Percentiles rank a stretch among this genome's conserved stretches.
Conservation (phyloP, 2,113 vertebrate species). For the Phoxinus phoxinus region DNA sequence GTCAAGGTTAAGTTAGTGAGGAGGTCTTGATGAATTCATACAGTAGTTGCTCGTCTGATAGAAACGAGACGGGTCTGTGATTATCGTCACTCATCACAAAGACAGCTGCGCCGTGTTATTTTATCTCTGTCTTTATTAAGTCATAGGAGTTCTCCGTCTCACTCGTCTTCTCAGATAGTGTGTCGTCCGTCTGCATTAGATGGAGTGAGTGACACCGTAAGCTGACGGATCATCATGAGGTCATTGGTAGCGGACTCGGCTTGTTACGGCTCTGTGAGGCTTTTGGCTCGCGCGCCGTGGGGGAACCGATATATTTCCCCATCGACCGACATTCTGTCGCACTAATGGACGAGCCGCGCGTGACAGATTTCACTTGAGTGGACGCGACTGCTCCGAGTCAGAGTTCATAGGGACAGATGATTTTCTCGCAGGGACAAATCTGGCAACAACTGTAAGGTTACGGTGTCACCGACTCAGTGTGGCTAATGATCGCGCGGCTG, state of each 20-base stretch:
- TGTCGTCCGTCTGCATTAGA: constrained; percentile 50
- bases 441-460: constrained; percentile 1
- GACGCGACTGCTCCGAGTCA: constrained; percentile 20
- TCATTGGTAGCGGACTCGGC: constrained; percentile 1
- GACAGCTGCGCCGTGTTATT: constrained; percentile 25
- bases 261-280: constrained; percentile 38
- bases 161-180: constrained; percentile 70
- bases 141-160: constrained; percentile 75
- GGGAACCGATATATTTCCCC: constrained; percentile 23
- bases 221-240: constrained; percentile 37
- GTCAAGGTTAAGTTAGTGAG: not conserved
- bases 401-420: constrained; percentile 10
- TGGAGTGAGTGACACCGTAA: constrained; percentile 35
- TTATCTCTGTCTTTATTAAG: constrained; percentile 61
- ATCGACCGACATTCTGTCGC: not conserved
- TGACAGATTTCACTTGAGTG: constrained; percentile 32
- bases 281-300: not conserved
- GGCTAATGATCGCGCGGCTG: constrained; percentile 2
- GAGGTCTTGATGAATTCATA: not conserved
- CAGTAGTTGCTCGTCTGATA: not conserved
- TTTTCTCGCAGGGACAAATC: constrained; percentile 26
- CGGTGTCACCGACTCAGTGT: not conserved
- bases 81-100: constrained; percentile 12
- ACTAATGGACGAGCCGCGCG: not conserved
- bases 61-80: not conserved